phyloP scores from a whole-genome alignment of 2,888 invertebrate species.

The Synergus itoensis region DNA sequence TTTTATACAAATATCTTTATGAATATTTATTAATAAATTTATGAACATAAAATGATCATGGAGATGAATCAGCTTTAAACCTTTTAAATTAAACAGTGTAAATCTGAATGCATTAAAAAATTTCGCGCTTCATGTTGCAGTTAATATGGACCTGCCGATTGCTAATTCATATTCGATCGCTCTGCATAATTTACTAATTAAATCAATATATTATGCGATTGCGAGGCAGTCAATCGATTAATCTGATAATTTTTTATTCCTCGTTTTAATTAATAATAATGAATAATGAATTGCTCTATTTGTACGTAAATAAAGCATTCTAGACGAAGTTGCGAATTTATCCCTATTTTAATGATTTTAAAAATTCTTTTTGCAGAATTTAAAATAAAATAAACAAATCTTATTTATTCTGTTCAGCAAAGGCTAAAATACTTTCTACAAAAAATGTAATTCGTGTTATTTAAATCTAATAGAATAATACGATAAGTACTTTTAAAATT shows the following conservation, averaged over 20 bases:
- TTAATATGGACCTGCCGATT: neutral
- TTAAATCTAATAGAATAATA: neutral
- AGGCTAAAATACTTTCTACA: neutral
- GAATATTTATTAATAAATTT: neutral
- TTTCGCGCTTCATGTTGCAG: neutral
- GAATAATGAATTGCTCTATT: neutral
- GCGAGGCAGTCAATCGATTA: neutral
- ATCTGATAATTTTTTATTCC: neutral
- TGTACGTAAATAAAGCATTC: neutral
- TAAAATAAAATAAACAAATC: neutral
- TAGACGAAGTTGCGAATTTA: neutral
- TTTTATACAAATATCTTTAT: neutral
- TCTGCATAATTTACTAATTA: slow-evolving; percentile 4
- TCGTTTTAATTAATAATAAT: neutral
- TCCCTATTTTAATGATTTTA: neutral
- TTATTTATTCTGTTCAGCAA: neutral
- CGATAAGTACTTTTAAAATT: neutral
- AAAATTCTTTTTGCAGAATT: neutral
- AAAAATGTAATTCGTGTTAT: neutral
- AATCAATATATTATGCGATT: slow-evolving; percentile 3
- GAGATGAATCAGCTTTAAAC: neutral
- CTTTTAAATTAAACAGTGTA: neutral
- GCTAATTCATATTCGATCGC: neutral
- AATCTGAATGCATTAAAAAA: neutral
- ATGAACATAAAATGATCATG: neutral